Base-by-base conservation (phyloP, 2,113 vertebrate species). In the Cynopterus brachyotis region DNA sequence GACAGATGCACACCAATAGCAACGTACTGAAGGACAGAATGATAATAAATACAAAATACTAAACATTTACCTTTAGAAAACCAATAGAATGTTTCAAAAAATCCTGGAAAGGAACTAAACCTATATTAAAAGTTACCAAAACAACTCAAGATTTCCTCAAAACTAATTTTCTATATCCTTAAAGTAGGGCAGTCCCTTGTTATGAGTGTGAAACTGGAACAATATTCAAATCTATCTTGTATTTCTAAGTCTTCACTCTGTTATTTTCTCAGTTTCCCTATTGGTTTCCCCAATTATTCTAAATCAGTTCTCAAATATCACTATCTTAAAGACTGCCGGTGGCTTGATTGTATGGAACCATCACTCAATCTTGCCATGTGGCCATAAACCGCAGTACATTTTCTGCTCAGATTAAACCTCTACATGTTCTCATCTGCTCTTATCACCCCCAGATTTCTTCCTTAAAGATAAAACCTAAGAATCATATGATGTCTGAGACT, bases 141-240 rank as follows among this genome's bases (percentile, higher is more conserved):
- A 84, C 70, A 87, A 73, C n/a, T 72, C 40, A 87, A 91, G 15
- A 95, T 47, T 96, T 95, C 89, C 72, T 89, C 86, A 96, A 86
- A 95, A 87, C 20, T 84, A 89, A 94, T 92, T 92, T 92, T 92
- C 73, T 81, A 90, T 80, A 17, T 20, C 40, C 69, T 92, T 95
- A 89, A 93, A 95, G 87, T 93, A 93, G 69, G 70, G 64, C 79
- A 94, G 53, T 86, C 57, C 26, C 70, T 86, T 92, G 60, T 72
- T 84, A 72, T 28, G n/a, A 72, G 11, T 64, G 16, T 73, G 30
- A 96, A 97, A 94, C 47, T 79, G 90, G 92, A 83, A 50, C 89
- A 76, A 37, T 60, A 28, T 82, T 91, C 95, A 93, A 95, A 95
- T 55, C n/a, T 28, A 88, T 59, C 72, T 76, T 95, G 24, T 80